A percentile compares a stretch with the other conserved stretches of the same genome.
Conservation (phyloP, 2,888 invertebrate species). For the Rhorus exstirpatorius region DNA sequence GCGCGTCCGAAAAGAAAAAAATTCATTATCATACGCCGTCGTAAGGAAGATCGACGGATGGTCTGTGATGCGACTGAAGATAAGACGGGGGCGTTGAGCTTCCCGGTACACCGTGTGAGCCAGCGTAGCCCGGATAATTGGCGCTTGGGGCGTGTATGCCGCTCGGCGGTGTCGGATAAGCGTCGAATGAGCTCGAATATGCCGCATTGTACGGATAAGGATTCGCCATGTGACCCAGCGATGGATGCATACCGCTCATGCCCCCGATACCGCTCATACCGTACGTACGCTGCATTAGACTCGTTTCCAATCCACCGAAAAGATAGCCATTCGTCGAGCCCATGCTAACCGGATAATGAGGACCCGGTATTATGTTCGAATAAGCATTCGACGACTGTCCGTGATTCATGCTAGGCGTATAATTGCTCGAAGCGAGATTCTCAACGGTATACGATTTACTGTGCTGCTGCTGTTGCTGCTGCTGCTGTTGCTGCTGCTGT, state of each 20-base stretch:
- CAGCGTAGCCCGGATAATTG: constrained; percentile 88
- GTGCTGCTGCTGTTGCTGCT: constrained; percentile 79
- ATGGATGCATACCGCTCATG: constrained; percentile 83
- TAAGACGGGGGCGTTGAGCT: constrained; percentile 83
- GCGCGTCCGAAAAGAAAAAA: too few relatives aligned
- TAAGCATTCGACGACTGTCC: constrained; percentile 80
- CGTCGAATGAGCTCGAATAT: constrained; percentile 84
- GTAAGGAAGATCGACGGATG: constrained; percentile 84
- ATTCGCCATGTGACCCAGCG: constrained; percentile 76
- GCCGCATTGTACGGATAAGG: constrained; percentile 84
- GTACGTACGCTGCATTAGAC: constrained; percentile 84
- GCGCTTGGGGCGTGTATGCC: constrained; percentile 90
- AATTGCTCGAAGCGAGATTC: constrained; percentile 85
- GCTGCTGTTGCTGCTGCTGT: constrained; percentile 78
- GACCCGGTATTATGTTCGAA: constrained; percentile 84
- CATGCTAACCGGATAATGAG: constrained; percentile 84
- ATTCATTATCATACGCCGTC: constrained; percentile 85
- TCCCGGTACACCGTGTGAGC: constrained; percentile 76
- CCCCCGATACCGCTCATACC: constrained; percentile 82
- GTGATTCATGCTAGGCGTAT: constrained; percentile 83
- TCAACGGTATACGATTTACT: constrained; percentile 86
- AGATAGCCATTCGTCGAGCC: constrained; percentile 83
- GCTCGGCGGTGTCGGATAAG: constrained; percentile 87
- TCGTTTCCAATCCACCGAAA: constrained; percentile 83
- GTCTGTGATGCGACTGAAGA: constrained; percentile 83